Percentiles rank a stretch among this genome's conserved stretches.
Conservation (phyloP, 1,140 invertebrate genomes). For the Lepidurus couesii region DNA sequence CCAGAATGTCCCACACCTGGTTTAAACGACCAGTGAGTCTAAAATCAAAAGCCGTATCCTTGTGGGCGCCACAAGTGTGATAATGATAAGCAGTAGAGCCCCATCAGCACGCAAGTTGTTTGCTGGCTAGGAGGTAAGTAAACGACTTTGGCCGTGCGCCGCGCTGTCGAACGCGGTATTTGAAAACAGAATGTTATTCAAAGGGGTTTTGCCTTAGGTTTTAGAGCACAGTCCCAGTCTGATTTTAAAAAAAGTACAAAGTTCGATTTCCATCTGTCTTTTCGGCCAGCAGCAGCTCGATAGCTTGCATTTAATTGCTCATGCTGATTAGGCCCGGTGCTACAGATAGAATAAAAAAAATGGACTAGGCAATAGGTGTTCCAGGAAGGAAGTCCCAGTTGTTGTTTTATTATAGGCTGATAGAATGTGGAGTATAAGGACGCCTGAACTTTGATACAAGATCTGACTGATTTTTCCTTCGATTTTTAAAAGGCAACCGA, state of each 20-base stretch:
- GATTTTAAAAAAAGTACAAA: neutral
- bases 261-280: conserved; percentile 21
- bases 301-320: neutral
- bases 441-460: neutral
- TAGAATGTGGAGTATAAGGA: neutral
- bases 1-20: neutral
- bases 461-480: neutral
- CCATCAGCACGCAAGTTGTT: neutral
- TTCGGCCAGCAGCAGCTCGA: neutral
- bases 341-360: neutral
- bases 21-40: neutral
- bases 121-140: neutral
- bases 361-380: neutral
- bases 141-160: neutral
- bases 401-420: neutral
- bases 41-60: neutral
- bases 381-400: neutral
- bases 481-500: neutral
- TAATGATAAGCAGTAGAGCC: neutral
- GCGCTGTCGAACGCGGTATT: neutral
- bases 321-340: conserved; percentile 2
- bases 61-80: neutral
- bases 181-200: neutral
- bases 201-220: neutral
- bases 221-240: neutral